phyloP scores from a whole-genome alignment of 1,140 invertebrate species.

The Reticulitermes speratus region DNA sequence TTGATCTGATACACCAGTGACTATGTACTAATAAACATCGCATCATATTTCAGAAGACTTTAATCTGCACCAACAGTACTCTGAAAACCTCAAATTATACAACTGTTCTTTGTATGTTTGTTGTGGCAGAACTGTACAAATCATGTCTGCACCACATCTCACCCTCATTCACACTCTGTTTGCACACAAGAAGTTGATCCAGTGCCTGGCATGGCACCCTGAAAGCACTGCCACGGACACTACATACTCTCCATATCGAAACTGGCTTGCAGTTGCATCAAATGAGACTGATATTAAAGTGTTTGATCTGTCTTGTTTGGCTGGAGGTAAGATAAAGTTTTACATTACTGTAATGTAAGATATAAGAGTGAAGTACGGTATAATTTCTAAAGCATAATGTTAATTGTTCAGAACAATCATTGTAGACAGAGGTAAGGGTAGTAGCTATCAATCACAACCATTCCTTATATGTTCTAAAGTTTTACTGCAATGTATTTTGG shows the following conservation, averaged over 20 bases:
- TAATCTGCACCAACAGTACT: too few relatives aligned
- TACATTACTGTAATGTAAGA: background rate
- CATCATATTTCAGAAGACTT: too few relatives aligned
- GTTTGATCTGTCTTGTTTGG: constrained; percentile 49
- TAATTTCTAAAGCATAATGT: background rate
- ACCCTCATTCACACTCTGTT: constrained; percentile 45
- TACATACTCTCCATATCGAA: constrained; percentile 54
- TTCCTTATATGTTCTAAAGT: too few relatives aligned
- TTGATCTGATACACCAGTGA: too few relatives aligned
- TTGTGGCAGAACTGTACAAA: constrained; percentile 38
- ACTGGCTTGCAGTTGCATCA: constrained; percentile 64
- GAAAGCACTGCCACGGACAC: constrained; percentile 57
- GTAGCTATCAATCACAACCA: too few relatives aligned
- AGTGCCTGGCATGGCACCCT: constrained; percentile 70
- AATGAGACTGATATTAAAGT: constrained; percentile 56
- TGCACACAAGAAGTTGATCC: constrained; percentile 59
- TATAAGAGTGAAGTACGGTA: background rate
- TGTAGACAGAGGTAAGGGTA: background rate
- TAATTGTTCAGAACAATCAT: background rate
- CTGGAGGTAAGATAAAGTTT: constrained; percentile 13
- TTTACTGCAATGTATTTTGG: too few relatives aligned
- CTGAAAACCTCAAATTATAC: too few relatives aligned
- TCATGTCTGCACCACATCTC: constrained; percentile 38
- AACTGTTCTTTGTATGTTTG: too few relatives aligned
- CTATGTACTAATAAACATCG: too few relatives aligned